Evolutionary conservation across 2,888 invertebrate species (phyloP).

Genomic region (Hirtodrosophila trivittata): DNA sequence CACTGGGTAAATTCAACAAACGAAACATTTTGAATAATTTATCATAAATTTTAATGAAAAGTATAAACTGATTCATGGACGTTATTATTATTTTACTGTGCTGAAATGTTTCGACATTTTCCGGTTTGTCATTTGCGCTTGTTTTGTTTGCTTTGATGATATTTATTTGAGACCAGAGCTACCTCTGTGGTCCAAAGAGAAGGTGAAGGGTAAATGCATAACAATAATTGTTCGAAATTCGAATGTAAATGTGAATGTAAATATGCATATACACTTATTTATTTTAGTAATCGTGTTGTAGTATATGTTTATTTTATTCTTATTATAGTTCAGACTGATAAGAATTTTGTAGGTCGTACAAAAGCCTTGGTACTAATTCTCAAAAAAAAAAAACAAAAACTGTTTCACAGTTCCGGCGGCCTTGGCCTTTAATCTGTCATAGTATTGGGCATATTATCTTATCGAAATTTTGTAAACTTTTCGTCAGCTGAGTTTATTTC

Average conservation of each 20-base stretch:
- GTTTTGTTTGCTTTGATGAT: slow-evolving; percentile 15
- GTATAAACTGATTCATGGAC: slow-evolving; percentile 25
- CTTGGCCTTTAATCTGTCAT: slow-evolving; percentile 33
- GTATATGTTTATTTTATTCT: neutral
- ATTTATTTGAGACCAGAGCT: slow-evolving; percentile 19
- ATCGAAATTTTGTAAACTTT: slow-evolving; percentile 18
- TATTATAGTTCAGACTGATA: slow-evolving; percentile 22
- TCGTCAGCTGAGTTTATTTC: neutral
- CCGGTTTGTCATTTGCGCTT: slow-evolving; percentile 28
- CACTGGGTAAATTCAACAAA: neutral
- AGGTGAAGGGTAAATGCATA: slow-evolving; percentile 20
- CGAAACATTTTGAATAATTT: slow-evolving; percentile 17
- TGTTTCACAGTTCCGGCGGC: slow-evolving; percentile 35
- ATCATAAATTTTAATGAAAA: slow-evolving; percentile 15
- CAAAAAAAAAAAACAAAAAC: neutral
- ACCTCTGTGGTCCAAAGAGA: slow-evolving; percentile 4
- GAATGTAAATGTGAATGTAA: neutral
- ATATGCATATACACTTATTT: neutral
- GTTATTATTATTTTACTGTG: too few species aligned
- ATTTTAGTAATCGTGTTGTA: neutral
- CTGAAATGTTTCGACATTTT: slow-evolving; percentile 37
- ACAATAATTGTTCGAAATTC: slow-evolving; percentile 7
- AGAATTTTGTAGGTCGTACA: slow-evolving; percentile 33
- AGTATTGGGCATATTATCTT: slow-evolving; percentile 20
- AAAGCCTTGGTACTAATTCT: slow-evolving; percentile 20